These are phyloP conservation scores for Arenicola marina DNA, from an alignment of 2,888 invertebrate genomes.

Conservation along the genomic window DNA sequence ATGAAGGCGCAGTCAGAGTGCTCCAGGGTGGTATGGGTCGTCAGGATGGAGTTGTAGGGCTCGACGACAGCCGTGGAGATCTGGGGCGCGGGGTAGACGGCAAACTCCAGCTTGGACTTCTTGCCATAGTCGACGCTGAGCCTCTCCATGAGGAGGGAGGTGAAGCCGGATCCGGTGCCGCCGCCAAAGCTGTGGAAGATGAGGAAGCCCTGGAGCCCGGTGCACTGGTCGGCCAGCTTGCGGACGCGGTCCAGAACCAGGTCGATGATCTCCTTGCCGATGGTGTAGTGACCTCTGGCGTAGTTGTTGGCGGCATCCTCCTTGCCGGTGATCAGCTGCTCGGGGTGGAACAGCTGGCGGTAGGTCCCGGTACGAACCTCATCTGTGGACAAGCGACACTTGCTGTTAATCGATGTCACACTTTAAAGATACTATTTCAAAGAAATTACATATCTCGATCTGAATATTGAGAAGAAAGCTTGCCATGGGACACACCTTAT, in stretches of 20 bases:
- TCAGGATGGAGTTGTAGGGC: constrained; percentile 4
- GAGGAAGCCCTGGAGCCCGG: constrained; percentile 77
- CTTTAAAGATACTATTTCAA: too few relatives aligned
- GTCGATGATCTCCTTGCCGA: constrained; percentile 45
- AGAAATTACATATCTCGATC: too few relatives aligned
- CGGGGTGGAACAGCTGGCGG: constrained; percentile 35
- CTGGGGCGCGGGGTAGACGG: constrained; percentile 50
- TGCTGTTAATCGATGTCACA: too few relatives aligned
- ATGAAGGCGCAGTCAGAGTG: too few relatives aligned
- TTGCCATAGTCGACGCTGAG: too few relatives aligned
- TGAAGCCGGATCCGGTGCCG: constrained; percentile 89
- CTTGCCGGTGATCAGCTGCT: constrained; percentile 94
- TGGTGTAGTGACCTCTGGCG: constrained; percentile 40
- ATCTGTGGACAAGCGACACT: too few relatives aligned
- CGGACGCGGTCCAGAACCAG: constrained; percentile 57
- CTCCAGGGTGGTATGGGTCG: too few relatives aligned
- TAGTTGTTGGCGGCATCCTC: constrained; percentile 88
- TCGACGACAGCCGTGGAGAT: constrained; percentile 25
- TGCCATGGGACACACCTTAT: too few relatives aligned
- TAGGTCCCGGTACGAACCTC: constrained; percentile 32
- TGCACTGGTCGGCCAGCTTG: constrained; percentile 76
- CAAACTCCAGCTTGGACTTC: constrained; percentile 81
- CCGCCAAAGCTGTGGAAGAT: too few relatives aligned
- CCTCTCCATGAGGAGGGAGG: constrained; percentile 79
- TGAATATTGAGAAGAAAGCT: too few relatives aligned